Conservation (phyloP, 1,140 invertebrate species). For the Acyrthosiphon pisum region DNA sequence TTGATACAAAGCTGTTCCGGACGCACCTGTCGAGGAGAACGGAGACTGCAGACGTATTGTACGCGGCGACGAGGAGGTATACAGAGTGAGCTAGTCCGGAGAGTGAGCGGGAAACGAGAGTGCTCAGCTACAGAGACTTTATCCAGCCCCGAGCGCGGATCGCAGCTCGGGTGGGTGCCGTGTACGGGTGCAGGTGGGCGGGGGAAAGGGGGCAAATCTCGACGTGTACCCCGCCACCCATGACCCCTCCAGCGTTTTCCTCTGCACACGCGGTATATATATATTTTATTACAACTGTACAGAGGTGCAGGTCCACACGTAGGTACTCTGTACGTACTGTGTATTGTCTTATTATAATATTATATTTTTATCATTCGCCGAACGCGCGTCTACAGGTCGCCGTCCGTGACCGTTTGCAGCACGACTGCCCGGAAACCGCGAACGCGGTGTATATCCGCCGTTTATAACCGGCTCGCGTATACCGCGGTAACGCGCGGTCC, state of each 20-base stretch:
- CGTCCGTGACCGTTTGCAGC: background rate
- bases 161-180: background rate
- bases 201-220: background rate
- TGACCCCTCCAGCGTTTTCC: background rate
- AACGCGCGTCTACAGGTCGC: background rate
- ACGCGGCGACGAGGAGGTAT: background rate
- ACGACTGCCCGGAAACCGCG: background rate
- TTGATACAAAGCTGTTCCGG: slow-evolving; percentile 44
- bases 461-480: background rate
- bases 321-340: no score
- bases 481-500: background rate
- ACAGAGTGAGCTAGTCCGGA: background rate
- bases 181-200: no score
- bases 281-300: background rate
- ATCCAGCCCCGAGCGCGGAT: background rate
- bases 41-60: background rate
- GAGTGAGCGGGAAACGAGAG: background rate
- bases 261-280: background rate
- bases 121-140: background rate
- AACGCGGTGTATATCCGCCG: background rate
- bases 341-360: no score
- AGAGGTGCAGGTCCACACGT: background rate
- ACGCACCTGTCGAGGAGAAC: slow-evolving; percentile 38
- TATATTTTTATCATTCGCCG: no score
- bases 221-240: background rate